phyloP scores from a whole-genome alignment of 1,140 invertebrate species.

The Listronotus oregonensis region DNA sequence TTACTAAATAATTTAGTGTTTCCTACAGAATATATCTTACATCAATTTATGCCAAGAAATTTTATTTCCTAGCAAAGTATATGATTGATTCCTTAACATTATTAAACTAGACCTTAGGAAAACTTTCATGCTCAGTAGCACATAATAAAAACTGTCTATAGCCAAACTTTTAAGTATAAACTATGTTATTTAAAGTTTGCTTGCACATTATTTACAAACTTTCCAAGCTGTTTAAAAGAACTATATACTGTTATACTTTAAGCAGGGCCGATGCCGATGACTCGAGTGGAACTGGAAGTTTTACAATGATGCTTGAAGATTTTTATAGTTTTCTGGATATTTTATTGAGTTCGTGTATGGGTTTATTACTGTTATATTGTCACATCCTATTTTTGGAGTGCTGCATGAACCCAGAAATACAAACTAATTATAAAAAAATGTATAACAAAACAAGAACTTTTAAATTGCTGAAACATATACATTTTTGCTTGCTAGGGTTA shows the following conservation, averaged over 20 bases:
- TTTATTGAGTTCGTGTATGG: neutral
- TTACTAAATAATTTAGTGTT: too few relatives aligned
- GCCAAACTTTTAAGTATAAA: constrained; percentile 12
- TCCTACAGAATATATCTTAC: too few relatives aligned
- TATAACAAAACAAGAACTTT: too few relatives aligned
- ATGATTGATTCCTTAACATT: too few relatives aligned
- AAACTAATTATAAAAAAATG: too few relatives aligned
- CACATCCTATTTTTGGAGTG: neutral
- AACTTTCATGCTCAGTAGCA: too few relatives aligned
- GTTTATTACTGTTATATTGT: neutral
- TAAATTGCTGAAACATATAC: too few relatives aligned
- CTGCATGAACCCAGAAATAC: neutral
- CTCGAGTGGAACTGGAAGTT: constrained; percentile 33
- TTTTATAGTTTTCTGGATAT: constrained; percentile 8
- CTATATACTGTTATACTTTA: constrained; percentile 25
- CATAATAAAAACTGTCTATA: neutral
- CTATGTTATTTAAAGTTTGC: constrained; percentile 28
- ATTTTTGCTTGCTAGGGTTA: too few relatives aligned
- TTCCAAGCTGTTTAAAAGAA: constrained; percentile 11
- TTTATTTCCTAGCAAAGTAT: too few relatives aligned
- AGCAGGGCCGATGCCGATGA: constrained; percentile 26
- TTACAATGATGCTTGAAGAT: constrained; percentile 32
- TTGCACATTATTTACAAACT: constrained; percentile 26
- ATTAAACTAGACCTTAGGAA: too few relatives aligned
- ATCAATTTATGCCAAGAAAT: too few relatives aligned